Percentiles rank a stretch among this genome's conserved stretches.
Evolutionary conservation across 1,140 invertebrate genomes (phyloP).

Genomic region (Euwallacea similis): DNA sequence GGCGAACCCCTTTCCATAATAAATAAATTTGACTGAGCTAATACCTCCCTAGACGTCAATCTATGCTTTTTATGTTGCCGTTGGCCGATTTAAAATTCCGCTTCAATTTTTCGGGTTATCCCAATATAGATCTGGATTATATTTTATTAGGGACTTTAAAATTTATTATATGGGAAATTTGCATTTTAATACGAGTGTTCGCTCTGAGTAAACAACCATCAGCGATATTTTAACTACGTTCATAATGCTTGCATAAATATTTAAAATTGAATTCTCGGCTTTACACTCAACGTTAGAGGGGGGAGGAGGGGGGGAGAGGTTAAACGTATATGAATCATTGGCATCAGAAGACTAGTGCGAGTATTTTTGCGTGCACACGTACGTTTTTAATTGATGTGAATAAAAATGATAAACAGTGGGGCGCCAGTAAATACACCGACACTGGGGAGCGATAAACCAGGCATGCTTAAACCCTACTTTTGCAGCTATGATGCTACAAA

Average conservation of each 20-base stretch:
- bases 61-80: conserved; percentile 19
- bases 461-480: too few relatives aligned
- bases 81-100: conserved; percentile 6
- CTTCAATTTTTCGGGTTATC: conserved; percentile 12
- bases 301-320: too few relatives aligned
- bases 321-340: too few relatives aligned
- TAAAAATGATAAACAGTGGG: too few relatives aligned
- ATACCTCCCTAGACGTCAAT: conserved; percentile 21
- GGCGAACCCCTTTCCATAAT: conserved; percentile 10
- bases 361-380: too few relatives aligned
- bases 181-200: conserved; percentile 1
- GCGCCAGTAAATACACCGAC: too few relatives aligned
- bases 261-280: not conserved
- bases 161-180: not conserved
- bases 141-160: too few relatives aligned
- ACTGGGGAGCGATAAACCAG: too few relatives aligned
- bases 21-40: conserved; percentile 12
- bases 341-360: too few relatives aligned
- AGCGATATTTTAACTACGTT: conserved; percentile 6
- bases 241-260: too few relatives aligned
- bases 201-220: not conserved
- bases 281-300: not conserved
- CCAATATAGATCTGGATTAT: not conserved
- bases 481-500: too few relatives aligned
- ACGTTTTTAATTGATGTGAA: too few relatives aligned